Conservation (phyloP, 2,888 invertebrate species). For the Nysson spinosus region DNA sequence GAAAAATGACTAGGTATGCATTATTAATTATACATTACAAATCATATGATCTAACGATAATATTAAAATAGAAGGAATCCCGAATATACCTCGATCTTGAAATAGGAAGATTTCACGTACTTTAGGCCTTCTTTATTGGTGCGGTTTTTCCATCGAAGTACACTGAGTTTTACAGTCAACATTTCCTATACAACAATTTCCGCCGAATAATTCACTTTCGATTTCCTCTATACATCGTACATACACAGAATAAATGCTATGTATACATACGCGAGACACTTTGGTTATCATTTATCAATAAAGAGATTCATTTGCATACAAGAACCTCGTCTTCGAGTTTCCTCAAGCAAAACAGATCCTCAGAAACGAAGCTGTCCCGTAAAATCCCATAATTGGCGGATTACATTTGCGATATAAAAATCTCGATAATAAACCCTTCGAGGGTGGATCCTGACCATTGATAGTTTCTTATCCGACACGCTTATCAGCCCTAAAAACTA, state of each 20-base stretch:
- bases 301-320: too few relatives aligned
- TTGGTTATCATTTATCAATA: too few relatives aligned
- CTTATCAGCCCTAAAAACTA: not conserved
- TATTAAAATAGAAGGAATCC: too few relatives aligned
- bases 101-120: not conserved
- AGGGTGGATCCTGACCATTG: too few relatives aligned
- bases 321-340: not conserved
- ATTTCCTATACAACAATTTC: conserved; percentile 54
- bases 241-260: conserved; percentile 51
- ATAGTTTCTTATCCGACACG: too few relatives aligned
- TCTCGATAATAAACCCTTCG: not conserved
- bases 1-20: too few relatives aligned
- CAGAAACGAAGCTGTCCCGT: too few relatives aligned
- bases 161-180: conserved; percentile 64
- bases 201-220: conserved; percentile 28
- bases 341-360: not conserved
- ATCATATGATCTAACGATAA: too few relatives aligned
- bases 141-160: conserved; percentile 63
- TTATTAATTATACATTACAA: too few relatives aligned
- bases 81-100: not conserved
- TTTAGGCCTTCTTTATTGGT: conserved; percentile 73
- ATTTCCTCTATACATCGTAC: conserved; percentile 44
- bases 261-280: conserved; percentile 40
- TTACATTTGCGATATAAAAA: conserved; percentile 2
- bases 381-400: not conserved